Evolutionary conservation across 2,888 invertebrate genomes (phyloP).

Genomic region (Melanostoma mellinum): DNA sequence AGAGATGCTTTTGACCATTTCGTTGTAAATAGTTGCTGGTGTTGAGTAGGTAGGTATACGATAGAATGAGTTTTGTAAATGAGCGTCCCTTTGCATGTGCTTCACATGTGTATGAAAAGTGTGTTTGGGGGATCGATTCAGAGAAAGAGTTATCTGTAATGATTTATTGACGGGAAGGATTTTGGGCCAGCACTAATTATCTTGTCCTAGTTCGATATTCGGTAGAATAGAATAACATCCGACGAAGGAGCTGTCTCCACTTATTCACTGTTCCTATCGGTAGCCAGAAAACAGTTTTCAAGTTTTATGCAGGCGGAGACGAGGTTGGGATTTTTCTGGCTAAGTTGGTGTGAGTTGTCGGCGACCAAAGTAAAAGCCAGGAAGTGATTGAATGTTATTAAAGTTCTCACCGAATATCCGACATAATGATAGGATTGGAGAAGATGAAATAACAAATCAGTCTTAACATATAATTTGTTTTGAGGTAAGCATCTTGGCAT

Average conservation of each 20-base stretch:
- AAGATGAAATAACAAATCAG: slow-evolving; percentile 48
- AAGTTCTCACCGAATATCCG: slow-evolving; percentile 33
- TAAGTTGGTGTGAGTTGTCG: slow-evolving; percentile 33
- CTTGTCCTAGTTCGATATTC: slow-evolving; percentile 65
- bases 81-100: background rate
- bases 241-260: slow-evolving; percentile 39
- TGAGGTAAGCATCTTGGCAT: background rate
- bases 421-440: slow-evolving; percentile 54
- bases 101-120: slow-evolving; percentile 15
- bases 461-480: slow-evolving; percentile 5
- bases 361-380: slow-evolving; percentile 57
- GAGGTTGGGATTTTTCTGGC: background rate
- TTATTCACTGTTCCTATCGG: slow-evolving; percentile 24
- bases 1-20: slow-evolving; percentile 60
- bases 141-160: slow-evolving; percentile 47
- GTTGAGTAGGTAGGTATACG: slow-evolving; percentile 47
- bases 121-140: slow-evolving; percentile 44
- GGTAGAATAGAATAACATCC: slow-evolving; percentile 26
- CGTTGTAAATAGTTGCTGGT: slow-evolving; percentile 40
- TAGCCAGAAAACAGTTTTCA: slow-evolving; percentile 27
- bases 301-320: background rate
- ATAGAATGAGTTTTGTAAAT: slow-evolving; percentile 7
- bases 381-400: slow-evolving; percentile 51
- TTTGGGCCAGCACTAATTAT: slow-evolving; percentile 66
- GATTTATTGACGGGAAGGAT: slow-evolving; percentile 67